Percentiles rank a stretch among this genome's conserved stretches.
phyloP scores from a whole-genome alignment of 2,113 vertebrate genomes.

The Lophius piscatorius region DNA sequence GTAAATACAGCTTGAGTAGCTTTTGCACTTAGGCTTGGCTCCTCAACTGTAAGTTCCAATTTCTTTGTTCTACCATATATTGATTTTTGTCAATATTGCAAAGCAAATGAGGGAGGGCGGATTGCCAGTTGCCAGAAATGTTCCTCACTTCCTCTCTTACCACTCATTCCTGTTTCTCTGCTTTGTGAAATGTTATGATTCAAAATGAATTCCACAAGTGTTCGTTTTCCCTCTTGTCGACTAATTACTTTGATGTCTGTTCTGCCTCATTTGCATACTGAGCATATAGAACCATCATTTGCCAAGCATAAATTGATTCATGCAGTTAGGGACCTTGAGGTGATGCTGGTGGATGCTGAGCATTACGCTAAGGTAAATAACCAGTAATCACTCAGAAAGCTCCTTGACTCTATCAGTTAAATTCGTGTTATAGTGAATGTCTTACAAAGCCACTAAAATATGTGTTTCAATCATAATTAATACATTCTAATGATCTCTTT shows the following conservation, averaged over 20 bases:
- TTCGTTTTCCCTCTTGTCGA: slow-evolving; percentile 29
- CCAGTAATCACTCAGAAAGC: slow-evolving; percentile 21
- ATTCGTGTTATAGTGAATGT: slow-evolving; percentile 11
- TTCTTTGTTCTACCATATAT: slow-evolving; percentile 37
- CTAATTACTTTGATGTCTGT: slow-evolving; percentile 25
- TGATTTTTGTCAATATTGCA: slow-evolving; percentile 48
- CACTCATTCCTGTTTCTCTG: slow-evolving; percentile 29
- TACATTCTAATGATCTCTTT: slow-evolving; percentile 20
- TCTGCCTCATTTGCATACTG: slow-evolving; percentile 1
- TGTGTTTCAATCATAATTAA: slow-evolving; percentile 24
- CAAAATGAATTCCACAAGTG: slow-evolving; percentile 53
- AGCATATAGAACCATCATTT: slow-evolving; percentile 7
- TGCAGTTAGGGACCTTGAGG: not conserved
- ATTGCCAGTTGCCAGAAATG: slow-evolving; percentile 35
- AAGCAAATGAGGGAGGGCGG: slow-evolving; percentile 14
- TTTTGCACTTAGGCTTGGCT: slow-evolving; percentile 1
- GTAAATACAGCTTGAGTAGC: no score
- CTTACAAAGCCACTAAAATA: slow-evolving; percentile 15
- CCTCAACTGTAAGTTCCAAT: no score
- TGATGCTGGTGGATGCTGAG: slow-evolving; percentile 3
- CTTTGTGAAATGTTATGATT: slow-evolving; percentile 36
- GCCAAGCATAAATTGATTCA: slow-evolving; percentile 36
- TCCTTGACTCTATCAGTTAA: slow-evolving; percentile 8
- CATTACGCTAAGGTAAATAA: slow-evolving; percentile 35
- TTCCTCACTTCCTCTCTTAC: slow-evolving; percentile 17